phyloP scores from a whole-genome alignment of 2,888 invertebrate genomes.

The Amphiduros pacificus region DNA sequence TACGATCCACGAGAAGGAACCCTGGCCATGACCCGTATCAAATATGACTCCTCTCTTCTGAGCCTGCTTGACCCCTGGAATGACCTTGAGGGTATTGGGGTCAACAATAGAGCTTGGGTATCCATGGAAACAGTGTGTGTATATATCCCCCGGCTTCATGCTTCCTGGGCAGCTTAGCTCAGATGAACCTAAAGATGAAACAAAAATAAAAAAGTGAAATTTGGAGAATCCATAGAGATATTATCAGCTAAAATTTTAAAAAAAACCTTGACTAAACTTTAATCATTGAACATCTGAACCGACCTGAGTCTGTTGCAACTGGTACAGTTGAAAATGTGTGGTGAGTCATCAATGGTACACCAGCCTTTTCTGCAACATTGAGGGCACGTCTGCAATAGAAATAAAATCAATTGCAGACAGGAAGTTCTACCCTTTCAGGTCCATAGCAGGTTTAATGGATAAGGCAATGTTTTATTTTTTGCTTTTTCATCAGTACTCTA shows the following conservation, averaged over 20 bases:
- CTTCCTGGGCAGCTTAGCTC: slow-evolving; percentile 35
- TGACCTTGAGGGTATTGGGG: slow-evolving; percentile 23
- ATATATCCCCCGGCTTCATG: slow-evolving; percentile 42
- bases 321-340: slow-evolving; percentile 41
- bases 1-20: slow-evolving; percentile 46
- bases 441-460: too few relatives aligned
- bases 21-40: slow-evolving; percentile 50
- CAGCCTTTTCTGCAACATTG: slow-evolving; percentile 32
- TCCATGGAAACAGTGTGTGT: slow-evolving; percentile 46
- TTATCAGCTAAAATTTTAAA: neutral
- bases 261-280: too few relatives aligned
- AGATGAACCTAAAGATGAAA: neutral
- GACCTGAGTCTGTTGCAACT: neutral
- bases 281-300: neutral
- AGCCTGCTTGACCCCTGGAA: slow-evolving; percentile 39
- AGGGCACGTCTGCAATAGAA: slow-evolving; percentile 39
- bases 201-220: neutral
- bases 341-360: slow-evolving; percentile 48
- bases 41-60: slow-evolving; percentile 43
- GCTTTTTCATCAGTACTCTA: too few relatives aligned
- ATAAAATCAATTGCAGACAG: too few relatives aligned
- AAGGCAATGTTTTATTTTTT: too few relatives aligned
- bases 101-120: slow-evolving; percentile 36
- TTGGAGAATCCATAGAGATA: neutral
- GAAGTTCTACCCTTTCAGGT: too few relatives aligned